These are phyloP conservation scores for Tyria jacobaeae DNA, from an alignment of 2,888 invertebrate species.

Conservation along the genomic window DNA sequence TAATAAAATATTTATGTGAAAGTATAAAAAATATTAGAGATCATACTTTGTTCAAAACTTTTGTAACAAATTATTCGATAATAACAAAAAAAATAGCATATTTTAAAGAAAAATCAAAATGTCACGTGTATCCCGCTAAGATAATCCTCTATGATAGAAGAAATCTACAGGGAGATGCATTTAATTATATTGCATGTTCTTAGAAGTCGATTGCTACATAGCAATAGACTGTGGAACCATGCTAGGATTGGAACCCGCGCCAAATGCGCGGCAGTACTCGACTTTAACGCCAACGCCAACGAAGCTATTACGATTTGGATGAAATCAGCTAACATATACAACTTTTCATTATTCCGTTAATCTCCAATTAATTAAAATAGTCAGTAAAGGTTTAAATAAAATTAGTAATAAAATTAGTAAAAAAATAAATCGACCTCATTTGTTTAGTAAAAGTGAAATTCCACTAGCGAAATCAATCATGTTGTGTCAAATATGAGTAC, in stretches of 20 bases:
- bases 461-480: constrained; percentile 8
- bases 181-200: constrained; percentile 76
- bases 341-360: not conserved
- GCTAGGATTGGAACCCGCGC: constrained; percentile 67
- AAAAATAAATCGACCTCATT: constrained; percentile 2
- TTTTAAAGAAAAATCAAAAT: constrained; percentile 28
- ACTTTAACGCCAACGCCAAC: constrained; percentile 20
- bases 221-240: constrained; percentile 79
- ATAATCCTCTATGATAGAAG: constrained; percentile 56
- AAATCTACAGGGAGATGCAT: constrained; percentile 54
- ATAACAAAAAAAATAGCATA: constrained; percentile 9
- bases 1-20: constrained; percentile 16
- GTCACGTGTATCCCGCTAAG: constrained; percentile 45
- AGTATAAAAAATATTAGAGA: not conserved
- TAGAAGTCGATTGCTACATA: constrained; percentile 73
- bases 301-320: not conserved
- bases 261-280: constrained; percentile 13
- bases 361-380: not conserved
- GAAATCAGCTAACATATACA: constrained; percentile 29
- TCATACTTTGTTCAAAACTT: not conserved
- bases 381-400: not conserved
- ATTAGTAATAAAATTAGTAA: not conserved
- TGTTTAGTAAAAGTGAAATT: constrained; percentile 8
- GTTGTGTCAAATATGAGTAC: constrained; percentile 24
- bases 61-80: not conserved